Evolutionary conservation across 2,797 vertebrate genomes (phyloP).

Genomic region (Acomys russatus): DNA sequence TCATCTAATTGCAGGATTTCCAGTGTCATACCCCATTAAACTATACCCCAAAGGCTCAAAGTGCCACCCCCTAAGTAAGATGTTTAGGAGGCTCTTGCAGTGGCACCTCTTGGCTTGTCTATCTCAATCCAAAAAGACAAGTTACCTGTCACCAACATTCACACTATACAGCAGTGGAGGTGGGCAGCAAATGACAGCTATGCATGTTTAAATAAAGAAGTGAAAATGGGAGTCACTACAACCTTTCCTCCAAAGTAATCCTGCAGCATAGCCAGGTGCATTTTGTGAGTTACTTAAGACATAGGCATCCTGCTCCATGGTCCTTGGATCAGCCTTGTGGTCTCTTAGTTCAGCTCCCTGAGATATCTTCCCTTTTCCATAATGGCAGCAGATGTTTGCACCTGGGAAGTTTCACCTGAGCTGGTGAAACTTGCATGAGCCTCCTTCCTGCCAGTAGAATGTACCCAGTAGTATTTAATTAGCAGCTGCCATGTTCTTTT

Average conservation of each 20-base stretch:
- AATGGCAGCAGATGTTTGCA: neutral
- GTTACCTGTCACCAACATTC: neutral
- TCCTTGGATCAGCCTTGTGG: neutral
- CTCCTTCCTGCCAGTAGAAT: neutral
- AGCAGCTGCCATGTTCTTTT: neutral
- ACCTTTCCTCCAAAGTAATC: neutral
- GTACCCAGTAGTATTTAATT: neutral
- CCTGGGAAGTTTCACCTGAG: no score
- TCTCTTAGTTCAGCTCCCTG: neutral
- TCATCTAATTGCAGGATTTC: neutral
- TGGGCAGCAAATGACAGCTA: no score
- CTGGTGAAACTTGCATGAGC: neutral
- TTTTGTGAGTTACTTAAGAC: neutral
- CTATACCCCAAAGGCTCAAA: neutral
- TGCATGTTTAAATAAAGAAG: fast-evolving
- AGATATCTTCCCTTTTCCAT: neutral
- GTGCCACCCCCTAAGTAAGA: neutral
- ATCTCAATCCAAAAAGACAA: neutral
- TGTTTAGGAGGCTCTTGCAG: neutral
- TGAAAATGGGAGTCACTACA: fast-evolving
- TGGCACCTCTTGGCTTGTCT: neutral
- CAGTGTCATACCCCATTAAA: neutral
- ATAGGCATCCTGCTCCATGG: neutral
- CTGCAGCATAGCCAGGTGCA: neutral
- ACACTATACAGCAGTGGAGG: fast-evolving